phyloP scores from a whole-genome alignment of 1,140 invertebrate genomes.

The Apocrypta bakeri region DNA sequence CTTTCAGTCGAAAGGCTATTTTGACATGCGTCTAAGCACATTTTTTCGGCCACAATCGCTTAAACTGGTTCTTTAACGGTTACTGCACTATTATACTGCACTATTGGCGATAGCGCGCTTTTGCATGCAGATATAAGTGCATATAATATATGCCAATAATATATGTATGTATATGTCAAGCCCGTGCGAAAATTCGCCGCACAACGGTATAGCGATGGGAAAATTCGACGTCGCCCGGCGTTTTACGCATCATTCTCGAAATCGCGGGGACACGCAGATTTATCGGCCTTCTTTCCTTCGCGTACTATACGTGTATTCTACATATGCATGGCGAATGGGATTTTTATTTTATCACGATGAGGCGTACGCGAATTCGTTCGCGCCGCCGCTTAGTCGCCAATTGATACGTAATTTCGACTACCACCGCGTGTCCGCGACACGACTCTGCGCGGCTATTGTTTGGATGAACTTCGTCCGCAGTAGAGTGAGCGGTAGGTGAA shows the following conservation, averaged over 20 bases:
- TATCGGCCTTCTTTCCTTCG: constrained; percentile 7
- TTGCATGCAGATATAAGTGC: not conserved
- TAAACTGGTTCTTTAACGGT: too few species aligned
- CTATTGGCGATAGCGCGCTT: not conserved
- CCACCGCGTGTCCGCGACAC: too few species aligned
- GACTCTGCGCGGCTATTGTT: not conserved
- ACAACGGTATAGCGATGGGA: not conserved
- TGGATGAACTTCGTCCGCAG: not conserved
- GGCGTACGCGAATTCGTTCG: not conserved
- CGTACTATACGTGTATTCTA: not conserved
- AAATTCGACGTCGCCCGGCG: constrained; percentile 4
- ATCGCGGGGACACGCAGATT: not conserved
- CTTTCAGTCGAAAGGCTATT: too few species aligned
- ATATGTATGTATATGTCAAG: not conserved
- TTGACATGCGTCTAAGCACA: too few species aligned
- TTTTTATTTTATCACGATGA: constrained; percentile 14
- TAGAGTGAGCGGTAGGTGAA: too few species aligned
- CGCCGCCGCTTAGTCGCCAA: not conserved
- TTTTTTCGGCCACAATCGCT: too few species aligned
- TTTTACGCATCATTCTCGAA: constrained; percentile 22
- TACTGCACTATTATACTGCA: not conserved
- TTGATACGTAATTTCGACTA: constrained; percentile 28
- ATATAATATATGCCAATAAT: too few species aligned
- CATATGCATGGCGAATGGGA: too few species aligned
- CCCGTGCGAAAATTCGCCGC: not conserved